Percentiles rank a stretch among this genome's conserved stretches.
Conservation (phyloP, 2,113 vertebrate species). For the Ornithorhynchus anatinus region DNA sequence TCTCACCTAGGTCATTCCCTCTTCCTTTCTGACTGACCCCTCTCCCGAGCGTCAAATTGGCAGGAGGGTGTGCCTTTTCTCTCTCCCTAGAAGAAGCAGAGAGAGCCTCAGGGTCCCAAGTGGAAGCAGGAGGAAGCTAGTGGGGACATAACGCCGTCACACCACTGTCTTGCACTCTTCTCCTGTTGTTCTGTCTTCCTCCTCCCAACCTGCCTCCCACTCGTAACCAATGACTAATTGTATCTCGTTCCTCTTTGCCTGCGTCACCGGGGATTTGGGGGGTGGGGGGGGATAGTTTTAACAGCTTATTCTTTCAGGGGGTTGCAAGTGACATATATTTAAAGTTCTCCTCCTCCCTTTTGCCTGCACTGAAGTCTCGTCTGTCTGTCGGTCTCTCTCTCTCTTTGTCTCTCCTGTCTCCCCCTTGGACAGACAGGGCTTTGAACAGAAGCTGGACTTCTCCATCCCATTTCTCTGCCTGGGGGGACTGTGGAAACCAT, state of each 20-base stretch:
- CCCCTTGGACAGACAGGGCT: too few species aligned
- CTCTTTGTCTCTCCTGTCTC: constrained; percentile 18
- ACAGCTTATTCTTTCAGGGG: constrained; percentile 53
- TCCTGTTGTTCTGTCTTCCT: constrained; percentile 35
- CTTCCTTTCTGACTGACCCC: too few species aligned
- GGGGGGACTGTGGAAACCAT: background rate
- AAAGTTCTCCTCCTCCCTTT: constrained; percentile 21
- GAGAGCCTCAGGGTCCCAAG: too few species aligned
- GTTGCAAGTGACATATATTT: constrained; percentile 53
- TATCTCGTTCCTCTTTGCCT: constrained; percentile 25
- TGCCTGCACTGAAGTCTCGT: constrained; percentile 33
- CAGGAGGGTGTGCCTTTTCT: too few species aligned
- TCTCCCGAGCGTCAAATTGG: too few species aligned
- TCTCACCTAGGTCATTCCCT: too few species aligned
- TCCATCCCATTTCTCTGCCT: background rate
- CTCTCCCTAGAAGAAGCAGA: too few species aligned
- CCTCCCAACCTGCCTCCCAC: constrained; percentile 53
- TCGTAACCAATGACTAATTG: constrained; percentile 58
- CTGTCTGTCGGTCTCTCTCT: constrained; percentile 21
- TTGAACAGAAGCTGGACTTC: too few species aligned
- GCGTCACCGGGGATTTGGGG: constrained; percentile 57
- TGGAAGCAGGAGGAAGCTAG: too few species aligned
- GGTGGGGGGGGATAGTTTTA: constrained; percentile 25
- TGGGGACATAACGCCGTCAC: background rate
- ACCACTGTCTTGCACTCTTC: background rate